Evolutionary conservation across 2,888 invertebrate species (phyloP).

Genomic region (Erebia palarica): DNA sequence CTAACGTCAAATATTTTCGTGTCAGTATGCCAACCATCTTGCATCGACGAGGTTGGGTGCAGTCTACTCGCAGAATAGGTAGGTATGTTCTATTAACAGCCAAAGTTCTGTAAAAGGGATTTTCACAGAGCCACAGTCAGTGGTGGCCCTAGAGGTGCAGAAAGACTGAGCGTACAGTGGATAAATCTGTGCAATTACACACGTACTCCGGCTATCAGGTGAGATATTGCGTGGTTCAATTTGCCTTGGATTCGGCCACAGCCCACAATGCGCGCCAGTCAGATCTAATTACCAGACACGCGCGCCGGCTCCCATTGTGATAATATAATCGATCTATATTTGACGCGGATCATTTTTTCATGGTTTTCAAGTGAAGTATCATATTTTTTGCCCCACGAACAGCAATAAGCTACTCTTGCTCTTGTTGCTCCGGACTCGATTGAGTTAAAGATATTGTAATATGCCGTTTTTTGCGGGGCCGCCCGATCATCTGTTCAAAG

Average conservation of each 20-base stretch:
- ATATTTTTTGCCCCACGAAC: constrained; percentile 42
- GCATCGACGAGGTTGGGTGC: too few species aligned
- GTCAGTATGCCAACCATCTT: too few species aligned
- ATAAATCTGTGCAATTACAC: constrained; percentile 79
- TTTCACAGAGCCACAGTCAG: neutral
- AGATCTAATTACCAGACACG: constrained; percentile 67
- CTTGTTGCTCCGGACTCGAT: constrained; percentile 35
- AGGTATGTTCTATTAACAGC: too few species aligned
- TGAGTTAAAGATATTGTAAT: constrained; percentile 40
- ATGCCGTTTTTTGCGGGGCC: constrained; percentile 33
- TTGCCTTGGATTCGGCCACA: constrained; percentile 63
- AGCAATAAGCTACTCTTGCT: constrained; percentile 38
- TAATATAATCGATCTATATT: constrained; percentile 52
- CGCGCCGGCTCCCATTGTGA: constrained; percentile 59
- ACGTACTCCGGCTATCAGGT: constrained; percentile 63
- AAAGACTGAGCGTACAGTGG: constrained; percentile 70
- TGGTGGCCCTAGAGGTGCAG: constrained; percentile 47
- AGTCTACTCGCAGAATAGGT: too few species aligned
- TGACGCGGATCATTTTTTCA: constrained; percentile 49
- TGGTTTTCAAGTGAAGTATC: constrained; percentile 44
- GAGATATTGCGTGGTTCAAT: constrained; percentile 76
- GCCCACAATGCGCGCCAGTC: constrained; percentile 62
- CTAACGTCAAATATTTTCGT: too few species aligned
- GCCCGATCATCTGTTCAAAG: constrained; percentile 33
- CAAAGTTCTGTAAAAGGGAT: too few species aligned